These are phyloP conservation scores for Prosapia bicincta DNA, from an alignment of 2,888 invertebrate genomes.

Conservation along the genomic window DNA sequence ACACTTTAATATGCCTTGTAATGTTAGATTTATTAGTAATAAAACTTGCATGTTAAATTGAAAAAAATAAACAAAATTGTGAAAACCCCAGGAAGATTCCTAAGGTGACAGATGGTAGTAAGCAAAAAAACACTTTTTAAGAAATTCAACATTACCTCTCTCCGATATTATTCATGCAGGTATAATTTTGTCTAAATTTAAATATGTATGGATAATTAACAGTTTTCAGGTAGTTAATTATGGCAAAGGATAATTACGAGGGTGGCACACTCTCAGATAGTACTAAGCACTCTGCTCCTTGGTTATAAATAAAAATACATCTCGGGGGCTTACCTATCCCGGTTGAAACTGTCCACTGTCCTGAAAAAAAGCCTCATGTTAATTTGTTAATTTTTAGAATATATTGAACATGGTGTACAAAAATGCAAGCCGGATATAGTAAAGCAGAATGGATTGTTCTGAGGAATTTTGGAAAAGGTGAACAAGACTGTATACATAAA, in stretches of 20 bases:
- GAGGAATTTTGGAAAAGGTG: neutral
- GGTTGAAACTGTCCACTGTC: neutral
- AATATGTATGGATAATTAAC: neutral
- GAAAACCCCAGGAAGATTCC: too few relatives aligned
- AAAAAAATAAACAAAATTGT: too few relatives aligned
- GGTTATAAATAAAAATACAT: neutral
- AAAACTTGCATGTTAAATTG: too few relatives aligned
- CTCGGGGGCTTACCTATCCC: neutral
- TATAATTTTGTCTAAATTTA: neutral
- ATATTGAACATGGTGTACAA: neutral
- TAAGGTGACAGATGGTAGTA: too few relatives aligned
- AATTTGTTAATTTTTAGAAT: neutral
- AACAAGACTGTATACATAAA: neutral
- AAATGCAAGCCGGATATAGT: neutral
- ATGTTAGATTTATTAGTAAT: too few relatives aligned
- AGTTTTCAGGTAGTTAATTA: neutral
- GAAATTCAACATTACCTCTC: too few relatives aligned
- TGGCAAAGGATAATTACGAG: neutral
- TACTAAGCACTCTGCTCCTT: neutral
- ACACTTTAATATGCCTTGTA: too few relatives aligned
- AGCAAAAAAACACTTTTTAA: too few relatives aligned
- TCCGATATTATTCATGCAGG: neutral
- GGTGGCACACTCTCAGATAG: neutral
- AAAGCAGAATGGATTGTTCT: neutral
- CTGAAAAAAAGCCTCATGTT: conserved; percentile 2